phyloP scores from a whole-genome alignment of 2,113 vertebrate genomes.

The Thymallus thymallus region DNA sequence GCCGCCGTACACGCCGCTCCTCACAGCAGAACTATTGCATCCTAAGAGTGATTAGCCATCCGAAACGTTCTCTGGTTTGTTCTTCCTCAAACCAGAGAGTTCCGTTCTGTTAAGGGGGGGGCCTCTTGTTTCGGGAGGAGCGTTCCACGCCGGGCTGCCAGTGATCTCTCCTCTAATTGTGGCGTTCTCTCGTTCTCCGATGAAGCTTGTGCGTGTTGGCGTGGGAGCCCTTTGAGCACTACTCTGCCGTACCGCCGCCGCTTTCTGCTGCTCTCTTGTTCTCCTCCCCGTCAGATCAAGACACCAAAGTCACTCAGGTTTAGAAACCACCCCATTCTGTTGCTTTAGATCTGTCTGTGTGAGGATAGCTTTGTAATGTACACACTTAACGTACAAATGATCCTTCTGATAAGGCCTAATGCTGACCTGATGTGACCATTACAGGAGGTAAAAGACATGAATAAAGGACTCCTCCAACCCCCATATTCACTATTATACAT shows the following conservation, averaged over 20 bases:
- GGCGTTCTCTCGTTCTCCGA: slow-evolving; percentile 44
- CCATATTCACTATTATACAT: slow-evolving; percentile 26
- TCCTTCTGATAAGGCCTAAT: slow-evolving; percentile 47
- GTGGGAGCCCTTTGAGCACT: slow-evolving; percentile 57
- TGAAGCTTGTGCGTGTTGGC: slow-evolving; percentile 51
- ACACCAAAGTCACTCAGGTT: slow-evolving; percentile 56
- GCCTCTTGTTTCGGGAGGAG: slow-evolving; percentile 44
- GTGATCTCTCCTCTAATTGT: slow-evolving; percentile 73
- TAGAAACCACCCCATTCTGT: slow-evolving; percentile 53
- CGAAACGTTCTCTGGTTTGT: slow-evolving; percentile 64
- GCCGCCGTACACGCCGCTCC: neutral
- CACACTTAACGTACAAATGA: slow-evolving; percentile 41
- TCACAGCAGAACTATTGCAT: slow-evolving; percentile 69
- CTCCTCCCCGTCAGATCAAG: slow-evolving; percentile 60
- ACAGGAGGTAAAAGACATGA: slow-evolving; percentile 20
- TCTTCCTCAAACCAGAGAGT: slow-evolving; percentile 67
- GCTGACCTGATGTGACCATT: slow-evolving; percentile 52
- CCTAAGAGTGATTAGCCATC: slow-evolving; percentile 72
- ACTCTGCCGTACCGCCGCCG: neutral
- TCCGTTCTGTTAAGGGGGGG: slow-evolving; percentile 27
- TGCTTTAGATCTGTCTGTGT: slow-evolving; percentile 44
- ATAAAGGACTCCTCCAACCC: slow-evolving; percentile 6
- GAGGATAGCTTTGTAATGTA: slow-evolving; percentile 53
- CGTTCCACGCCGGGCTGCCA: slow-evolving; percentile 59
- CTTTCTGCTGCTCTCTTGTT: slow-evolving; percentile 57